These are phyloP conservation scores for Parapristionchus giblindavisi DNA, from an alignment of 2,888 invertebrate species.

Conservation along the genomic window DNA sequence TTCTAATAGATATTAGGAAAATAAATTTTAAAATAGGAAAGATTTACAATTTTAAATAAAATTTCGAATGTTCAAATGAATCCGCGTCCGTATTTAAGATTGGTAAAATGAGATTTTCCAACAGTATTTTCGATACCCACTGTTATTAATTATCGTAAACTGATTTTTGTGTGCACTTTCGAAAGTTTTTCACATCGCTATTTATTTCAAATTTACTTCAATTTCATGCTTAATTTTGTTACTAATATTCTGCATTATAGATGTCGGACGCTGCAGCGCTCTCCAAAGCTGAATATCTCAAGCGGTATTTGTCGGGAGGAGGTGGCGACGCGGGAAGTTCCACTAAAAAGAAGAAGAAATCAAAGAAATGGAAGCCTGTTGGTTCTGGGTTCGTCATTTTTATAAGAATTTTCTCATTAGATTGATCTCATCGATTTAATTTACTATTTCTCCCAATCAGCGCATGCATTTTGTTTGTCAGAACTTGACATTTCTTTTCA, in stretches of 20 bases:
- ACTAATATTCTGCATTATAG: neutral
- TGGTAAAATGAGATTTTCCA: too few relatives aligned
- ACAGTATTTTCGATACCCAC: too few relatives aligned
- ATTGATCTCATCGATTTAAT: too few relatives aligned
- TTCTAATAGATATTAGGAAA: too few relatives aligned
- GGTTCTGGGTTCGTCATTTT: constrained; percentile 6
- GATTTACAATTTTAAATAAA: too few relatives aligned
- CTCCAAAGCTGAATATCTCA: constrained; percentile 30
- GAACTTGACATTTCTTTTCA: neutral
- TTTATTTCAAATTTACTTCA: neutral
- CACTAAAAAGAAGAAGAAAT: constrained; percentile 33
- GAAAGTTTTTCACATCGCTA: neutral
- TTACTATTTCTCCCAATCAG: too few relatives aligned
- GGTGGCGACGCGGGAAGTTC: neutral
- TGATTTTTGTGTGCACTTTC: neutral
- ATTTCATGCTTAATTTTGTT: neutral
- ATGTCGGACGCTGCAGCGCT: neutral
- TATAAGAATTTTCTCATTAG: neutral
- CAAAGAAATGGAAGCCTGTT: constrained; percentile 26
- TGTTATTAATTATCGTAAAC: too few relatives aligned
- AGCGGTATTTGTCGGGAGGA: constrained; percentile 18
- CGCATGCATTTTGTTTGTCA: too few relatives aligned
- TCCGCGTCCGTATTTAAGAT: too few relatives aligned
- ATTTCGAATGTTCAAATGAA: too few relatives aligned
- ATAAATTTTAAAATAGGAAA: too few relatives aligned